Evolutionary conservation across 2,113 vertebrate genomes (phyloP), one percentile per base, ranked within the genome.

Genomic region (Chloropsis cyanopogon): DNA sequence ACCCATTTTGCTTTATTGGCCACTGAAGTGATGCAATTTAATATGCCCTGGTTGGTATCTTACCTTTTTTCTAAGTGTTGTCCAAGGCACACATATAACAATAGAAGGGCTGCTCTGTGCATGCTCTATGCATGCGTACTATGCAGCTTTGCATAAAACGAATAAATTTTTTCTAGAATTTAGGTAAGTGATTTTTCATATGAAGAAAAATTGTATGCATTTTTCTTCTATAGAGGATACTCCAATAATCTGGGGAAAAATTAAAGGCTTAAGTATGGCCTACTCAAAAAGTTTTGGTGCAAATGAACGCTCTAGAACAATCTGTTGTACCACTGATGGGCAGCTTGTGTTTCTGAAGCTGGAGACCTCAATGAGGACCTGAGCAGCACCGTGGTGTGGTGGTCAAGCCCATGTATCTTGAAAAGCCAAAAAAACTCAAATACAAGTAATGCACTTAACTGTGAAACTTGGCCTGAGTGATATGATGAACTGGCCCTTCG

Each of bases 1-100:
- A 44, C 28, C 13, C 31, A 0, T 64, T 60, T 82, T 1, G 4
- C 10, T 79, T 68, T 35, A 69, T 56, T 68, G n/a, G 24, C 41
- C 7, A 0, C 37, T 25, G 65, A 65, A 54, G 35, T 35, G 53
- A 12, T 0, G 0, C n/a, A 6, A 4, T 2, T 0, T 56, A 37
- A 25, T 66, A 50, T 31, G 25, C 33, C 28, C 46, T 70, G 65
- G 22, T 86, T 47, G 47, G 21, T 80, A 35, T 22, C 66, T 87
- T 97, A 82, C 21, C 46, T 95, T 95, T 91, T 89, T 50, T 1
- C 73, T 91, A 53, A 41, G 49, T 69, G 53, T 94, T 93, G 82
- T 92, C 72, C 8, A 41, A 83, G 90, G 83, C 72, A n/a, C 35
- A 0, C 24, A 26, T 49, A 53, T 47, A 92, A 95, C 33, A 53